Base-by-base conservation (phyloP, 2,113 vertebrate genomes). In the Blennius ocellaris region DNA sequence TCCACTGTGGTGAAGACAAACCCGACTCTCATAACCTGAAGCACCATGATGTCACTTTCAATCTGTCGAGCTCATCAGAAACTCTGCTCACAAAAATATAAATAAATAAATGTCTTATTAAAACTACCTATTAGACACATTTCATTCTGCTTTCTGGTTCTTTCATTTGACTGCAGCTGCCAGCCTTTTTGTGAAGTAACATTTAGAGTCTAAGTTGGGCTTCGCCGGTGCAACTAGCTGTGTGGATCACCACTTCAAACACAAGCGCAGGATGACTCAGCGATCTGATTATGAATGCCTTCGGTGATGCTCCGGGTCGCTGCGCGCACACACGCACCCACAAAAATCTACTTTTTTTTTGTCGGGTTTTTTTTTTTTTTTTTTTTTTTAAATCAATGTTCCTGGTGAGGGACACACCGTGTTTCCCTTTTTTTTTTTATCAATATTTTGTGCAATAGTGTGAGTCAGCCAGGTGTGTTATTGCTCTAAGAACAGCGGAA, bases 211-310 rank as follows among this genome's bases (percentile, higher is more conserved):
- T 10, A 66, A 21, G 40, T 6, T 58, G 17, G 51, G 37, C 36
- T 67, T 12, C 73, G 36, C 49, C 45, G 64, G 62, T 57, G 60
- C 50, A 54, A 40, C 41, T n/a, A 30, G 50, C 57, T 43, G 72
- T 62, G 53, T 51, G 51, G 54, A 59, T 78, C 58, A 70, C 54
- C 21, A 55, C 60, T 21, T 57, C 15, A 56, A 39, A 48, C 40
- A 77, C 51, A 74, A 74, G 62, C 17, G 21, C 65, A 43, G 76
- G 77, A 81, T 85, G 82, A 88, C 82, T 90, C 82, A 83, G 74
- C 74, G 64, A 49, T 77, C 64, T 80, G 57, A 69, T 78, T 65
- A 49, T 11, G 37, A 75, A 72, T 2, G 43, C 69, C 51, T 62
- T 68, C n/a, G 17, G 67, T 60, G 37, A 12, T 54, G 54, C 56